A percentile compares a stretch with the other conserved stretches of the same genome.
Conservation (phyloP, 2,113 vertebrate genomes). For the Amphiprion percula region DNA sequence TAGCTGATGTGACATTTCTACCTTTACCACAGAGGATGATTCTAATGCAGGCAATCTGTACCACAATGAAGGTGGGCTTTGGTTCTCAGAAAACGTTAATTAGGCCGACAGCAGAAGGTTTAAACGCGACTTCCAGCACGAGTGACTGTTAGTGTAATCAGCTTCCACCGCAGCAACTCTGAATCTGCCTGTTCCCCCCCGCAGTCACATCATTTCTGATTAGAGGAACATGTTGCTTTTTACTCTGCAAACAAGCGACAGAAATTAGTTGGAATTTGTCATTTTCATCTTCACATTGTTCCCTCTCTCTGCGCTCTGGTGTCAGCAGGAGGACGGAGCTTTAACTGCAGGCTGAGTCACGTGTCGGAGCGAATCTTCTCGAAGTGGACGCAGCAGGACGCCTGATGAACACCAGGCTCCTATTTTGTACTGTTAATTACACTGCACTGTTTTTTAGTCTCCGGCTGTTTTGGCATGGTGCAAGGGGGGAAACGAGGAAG, state of each 20-base stretch:
- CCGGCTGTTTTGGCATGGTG: not conserved
- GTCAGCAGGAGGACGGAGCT: conserved; percentile 37
- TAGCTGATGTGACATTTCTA: not conserved
- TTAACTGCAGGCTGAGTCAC: conserved; percentile 39
- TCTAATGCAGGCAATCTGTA: not conserved
- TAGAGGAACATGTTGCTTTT: conserved; percentile 47
- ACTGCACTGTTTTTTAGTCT: conserved; percentile 27
- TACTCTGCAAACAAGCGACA: conserved; percentile 51
- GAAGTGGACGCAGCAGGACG: conserved; percentile 56
- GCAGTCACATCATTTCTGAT: conserved; percentile 54
- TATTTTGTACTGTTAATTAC: conserved; percentile 69
- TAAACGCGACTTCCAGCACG: conserved; percentile 15
- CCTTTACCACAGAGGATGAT: not conserved
- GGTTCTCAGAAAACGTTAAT: conserved; percentile 39
- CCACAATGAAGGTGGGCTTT: conserved; percentile 27
- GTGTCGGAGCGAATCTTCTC: conserved; percentile 61
- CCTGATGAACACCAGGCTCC: conserved; percentile 70
- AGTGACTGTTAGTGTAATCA: conserved; percentile 59
- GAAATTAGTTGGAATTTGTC: conserved; percentile 61
- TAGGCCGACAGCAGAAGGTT: conserved; percentile 26
- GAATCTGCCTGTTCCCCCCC: conserved; percentile 7
- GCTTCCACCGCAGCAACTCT: conserved; percentile 4
- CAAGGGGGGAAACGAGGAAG: not conserved
- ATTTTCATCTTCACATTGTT: conserved; percentile 51
- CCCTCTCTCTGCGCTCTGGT: conserved; percentile 22